Conservation (phyloP, 2,888 invertebrate species). For the Shargacucullia verbasci region DNA sequence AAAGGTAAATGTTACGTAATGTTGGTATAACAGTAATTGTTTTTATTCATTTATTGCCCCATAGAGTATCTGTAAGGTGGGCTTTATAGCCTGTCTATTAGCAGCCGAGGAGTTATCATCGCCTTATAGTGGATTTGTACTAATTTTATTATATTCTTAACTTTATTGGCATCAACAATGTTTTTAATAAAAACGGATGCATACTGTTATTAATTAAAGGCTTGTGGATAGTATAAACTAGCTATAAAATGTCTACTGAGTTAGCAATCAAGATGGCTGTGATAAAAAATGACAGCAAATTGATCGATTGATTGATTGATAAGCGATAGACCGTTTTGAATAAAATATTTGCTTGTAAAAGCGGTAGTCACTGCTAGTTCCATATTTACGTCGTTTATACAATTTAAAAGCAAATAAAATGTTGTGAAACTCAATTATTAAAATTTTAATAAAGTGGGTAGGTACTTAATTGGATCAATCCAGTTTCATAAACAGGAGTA, state of each 20-base stretch:
- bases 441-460: too few species aligned
- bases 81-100: slow-evolving; percentile 78
- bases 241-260: slow-evolving; percentile 54
- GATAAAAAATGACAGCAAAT: slow-evolving; percentile 56
- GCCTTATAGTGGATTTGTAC: slow-evolving; percentile 73
- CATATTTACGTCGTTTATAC: slow-evolving; percentile 36
- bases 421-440: neutral
- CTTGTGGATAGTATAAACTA: slow-evolving; percentile 44
- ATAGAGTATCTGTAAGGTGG: slow-evolving; percentile 78
- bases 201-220: slow-evolving; percentile 62
- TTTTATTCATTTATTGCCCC: slow-evolving; percentile 85
- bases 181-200: slow-evolving; percentile 63
- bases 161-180: slow-evolving; percentile 72
- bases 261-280: slow-evolving; percentile 51
- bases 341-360: slow-evolving; percentile 54
- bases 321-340: slow-evolving; percentile 48
- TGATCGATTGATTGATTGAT: slow-evolving; percentile 58
- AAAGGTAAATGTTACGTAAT: slow-evolving; percentile 40
- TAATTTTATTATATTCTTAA: slow-evolving; percentile 81
- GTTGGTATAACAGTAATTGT: slow-evolving; percentile 76
- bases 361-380: slow-evolving; percentile 30
- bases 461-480: too few species aligned
- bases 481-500: too few species aligned
- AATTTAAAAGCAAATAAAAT: slow-evolving; percentile 21
- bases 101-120: slow-evolving; percentile 72